Percentiles rank a stretch among this genome's conserved stretches.
Conservation (phyloP, 2,797 vertebrate genomes). For the Hypotaenidia okinawae region DNA sequence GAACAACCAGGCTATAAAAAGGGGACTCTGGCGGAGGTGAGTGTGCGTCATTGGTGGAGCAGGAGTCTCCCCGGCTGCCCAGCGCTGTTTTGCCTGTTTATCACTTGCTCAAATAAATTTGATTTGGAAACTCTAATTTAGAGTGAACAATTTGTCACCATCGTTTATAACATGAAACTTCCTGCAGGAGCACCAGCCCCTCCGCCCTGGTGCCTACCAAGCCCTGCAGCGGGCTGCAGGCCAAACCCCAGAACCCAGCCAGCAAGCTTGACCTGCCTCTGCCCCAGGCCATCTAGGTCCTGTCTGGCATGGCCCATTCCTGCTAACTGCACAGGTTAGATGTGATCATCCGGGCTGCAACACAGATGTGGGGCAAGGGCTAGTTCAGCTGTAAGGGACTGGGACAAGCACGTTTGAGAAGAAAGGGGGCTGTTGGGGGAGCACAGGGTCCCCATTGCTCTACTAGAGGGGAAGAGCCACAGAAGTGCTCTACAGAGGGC, state of each 20-base stretch:
- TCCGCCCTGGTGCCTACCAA: not conserved
- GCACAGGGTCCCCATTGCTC: not conserved
- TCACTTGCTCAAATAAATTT: too few relatives aligned
- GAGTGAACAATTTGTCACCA: too few relatives aligned
- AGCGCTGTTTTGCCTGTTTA: too few relatives aligned
- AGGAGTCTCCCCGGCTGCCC: too few relatives aligned
- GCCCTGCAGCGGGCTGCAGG: too few relatives aligned
- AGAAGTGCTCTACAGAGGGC: not conserved
- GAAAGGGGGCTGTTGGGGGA: not conserved
- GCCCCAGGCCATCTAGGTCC: not conserved
- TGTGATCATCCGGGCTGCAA: not conserved
- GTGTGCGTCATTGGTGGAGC: too few relatives aligned
- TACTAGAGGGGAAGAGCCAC: not conserved
- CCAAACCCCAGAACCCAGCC: not conserved
- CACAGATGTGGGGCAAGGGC: accelerated
- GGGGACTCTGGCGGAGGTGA: too few relatives aligned
- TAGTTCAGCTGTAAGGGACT: not conserved
- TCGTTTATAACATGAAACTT: not conserved
- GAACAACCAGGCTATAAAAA: too few relatives aligned
- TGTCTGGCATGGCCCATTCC: not conserved
- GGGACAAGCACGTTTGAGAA: not conserved
- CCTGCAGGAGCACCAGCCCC: not conserved
- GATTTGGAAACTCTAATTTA: too few relatives aligned
- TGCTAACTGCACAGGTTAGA: not conserved
- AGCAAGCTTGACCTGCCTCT: not conserved